Base-by-base conservation (phyloP, 2,113 vertebrate genomes). In the Martes martes region DNA sequence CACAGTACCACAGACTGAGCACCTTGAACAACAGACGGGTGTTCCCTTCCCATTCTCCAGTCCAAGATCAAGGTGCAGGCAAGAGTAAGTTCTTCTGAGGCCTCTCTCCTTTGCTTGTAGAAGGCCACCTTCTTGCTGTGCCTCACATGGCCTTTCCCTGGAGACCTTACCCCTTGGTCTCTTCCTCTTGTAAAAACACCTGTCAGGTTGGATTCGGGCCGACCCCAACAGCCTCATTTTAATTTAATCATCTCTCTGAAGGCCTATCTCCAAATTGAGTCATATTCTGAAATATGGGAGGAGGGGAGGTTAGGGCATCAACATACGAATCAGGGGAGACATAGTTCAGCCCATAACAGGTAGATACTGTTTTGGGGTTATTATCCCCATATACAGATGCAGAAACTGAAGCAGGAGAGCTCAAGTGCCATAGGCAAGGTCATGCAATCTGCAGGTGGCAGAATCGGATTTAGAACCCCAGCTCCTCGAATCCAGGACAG, bases 1-100 rank as follows among this genome's bases (percentile, higher is more conserved):
- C 59, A 52, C 71, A 83, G 24, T 4, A n/a, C 55, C 18, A 14
- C 10, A 28, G 1, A 13, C 36, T 0, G 16, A 1, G 31, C 0
- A 39, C 14, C 59, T 23, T 50, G 57, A 84, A 86, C 11, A 52
- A 50, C 33, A 50, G 52, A 84, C 36, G 8, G 42, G 19, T 52
- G 39, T 55, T 55, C 26, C 67, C 63, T 69, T 10, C 15, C 4
- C 11, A 5, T 39, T 79, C 74, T 39, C 28, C 67, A 55, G 36
- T 61, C 45, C 57, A 79, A 79, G 81, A 36, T 14, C 59, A 47
- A 89, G 26, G 57, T 61, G 11, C 11, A 78, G 31, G 2, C 63
- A 16, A 15, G 52, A 33, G 69, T 95, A 19, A 71, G 23, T 52
- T 83, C 47, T 80, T 83, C 15, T 19, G 52, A 73, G 26, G 26